Evolutionary conservation across 2,888 invertebrate species (phyloP), one percentile per base, ranked within the genome.

Genomic region (Drosophila barbarae): DNA sequence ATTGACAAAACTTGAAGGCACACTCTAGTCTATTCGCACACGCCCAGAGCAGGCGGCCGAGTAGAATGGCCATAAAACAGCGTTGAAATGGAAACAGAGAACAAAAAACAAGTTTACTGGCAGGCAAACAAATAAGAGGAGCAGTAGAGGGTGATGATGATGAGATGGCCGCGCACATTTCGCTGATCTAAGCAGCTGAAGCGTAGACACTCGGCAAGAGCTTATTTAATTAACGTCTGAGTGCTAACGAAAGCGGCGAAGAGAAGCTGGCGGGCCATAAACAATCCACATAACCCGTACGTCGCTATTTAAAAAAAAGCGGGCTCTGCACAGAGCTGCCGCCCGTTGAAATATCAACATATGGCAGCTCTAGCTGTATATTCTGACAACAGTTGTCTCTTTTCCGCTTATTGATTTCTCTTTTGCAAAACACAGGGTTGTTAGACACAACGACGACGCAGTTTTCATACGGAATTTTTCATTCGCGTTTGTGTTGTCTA

Each of bases 1-100:
- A 84, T 82, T 84, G 85, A 84, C 83, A 84, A 82, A 84, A 79
- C 72, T 65, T 51, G 13, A 41, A 44, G 50, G 49, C 54, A 54
- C 63, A 54, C 51, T 54, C n/a, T 61, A 60, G 58, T 54, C n/a
- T 61, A 65, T 61, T 68, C 58, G 59, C 34, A 67, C 75, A 75
- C 77, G 61, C 71, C 68, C 53, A 68, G 65, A 69, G 69, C 76
- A 65, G 46, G 44, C 56, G 47, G 66, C 57, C 44, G 60, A 57
- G 56, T 54, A 54, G 35, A 69, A 47, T 73, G 61, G 34, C 71
- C 69, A 75, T 66, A 61, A 39, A 81, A 68, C 75, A 30, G 60
- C 50, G 32, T 15, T 35, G 34, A 18, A 47, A 46, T 30, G 46
- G 21, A 30, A 47, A 21, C 32, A 21, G 32, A 46, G 30, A 46